phyloP scores from a whole-genome alignment of 2,888 invertebrate genomes.

The Hermaeophaga mercurialis region DNA sequence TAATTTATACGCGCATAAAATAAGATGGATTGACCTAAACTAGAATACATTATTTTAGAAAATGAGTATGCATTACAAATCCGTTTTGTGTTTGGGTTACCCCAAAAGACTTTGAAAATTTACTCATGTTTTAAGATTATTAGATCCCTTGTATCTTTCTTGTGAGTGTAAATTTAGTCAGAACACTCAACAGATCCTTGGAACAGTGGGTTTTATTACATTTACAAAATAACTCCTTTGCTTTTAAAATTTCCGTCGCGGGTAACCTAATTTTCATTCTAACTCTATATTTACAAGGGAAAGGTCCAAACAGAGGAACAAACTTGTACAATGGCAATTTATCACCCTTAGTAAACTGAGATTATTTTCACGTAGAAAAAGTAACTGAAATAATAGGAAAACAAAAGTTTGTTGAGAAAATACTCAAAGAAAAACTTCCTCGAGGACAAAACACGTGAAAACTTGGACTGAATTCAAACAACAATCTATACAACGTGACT shows the following conservation, averaged over 20 bases:
- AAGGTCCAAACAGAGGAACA: slow-evolving; percentile 18
- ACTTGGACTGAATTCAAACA: slow-evolving; percentile 22
- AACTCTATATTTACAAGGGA: slow-evolving; percentile 22
- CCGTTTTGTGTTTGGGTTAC: too few species aligned
- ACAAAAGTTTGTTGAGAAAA: slow-evolving; percentile 23
- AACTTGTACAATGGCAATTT: slow-evolving; percentile 24
- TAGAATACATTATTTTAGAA: too few species aligned
- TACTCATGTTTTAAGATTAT: not conserved
- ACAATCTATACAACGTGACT: too few species aligned
- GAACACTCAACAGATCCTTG: slow-evolving; percentile 10
- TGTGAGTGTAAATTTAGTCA: slow-evolving; percentile 16
- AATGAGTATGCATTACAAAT: too few species aligned
- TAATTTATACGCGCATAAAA: too few species aligned
- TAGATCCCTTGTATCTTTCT: slow-evolving; percentile 4
- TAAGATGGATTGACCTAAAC: too few species aligned
- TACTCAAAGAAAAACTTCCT: slow-evolving; percentile 22
- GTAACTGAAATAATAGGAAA: slow-evolving; percentile 26
- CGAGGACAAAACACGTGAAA: slow-evolving; percentile 24
- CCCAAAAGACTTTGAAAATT: too few species aligned
- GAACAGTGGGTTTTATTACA: slow-evolving; percentile 19
- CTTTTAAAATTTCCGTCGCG: slow-evolving; percentile 20
- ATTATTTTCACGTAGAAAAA: slow-evolving; percentile 25
- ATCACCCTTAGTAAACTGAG: slow-evolving; percentile 24
- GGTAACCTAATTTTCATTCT: slow-evolving; percentile 20
- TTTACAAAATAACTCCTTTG: slow-evolving; percentile 21